These are phyloP conservation scores for Psophia crepitans DNA, from an alignment of 2,113 vertebrate species.

Conservation along the genomic window DNA sequence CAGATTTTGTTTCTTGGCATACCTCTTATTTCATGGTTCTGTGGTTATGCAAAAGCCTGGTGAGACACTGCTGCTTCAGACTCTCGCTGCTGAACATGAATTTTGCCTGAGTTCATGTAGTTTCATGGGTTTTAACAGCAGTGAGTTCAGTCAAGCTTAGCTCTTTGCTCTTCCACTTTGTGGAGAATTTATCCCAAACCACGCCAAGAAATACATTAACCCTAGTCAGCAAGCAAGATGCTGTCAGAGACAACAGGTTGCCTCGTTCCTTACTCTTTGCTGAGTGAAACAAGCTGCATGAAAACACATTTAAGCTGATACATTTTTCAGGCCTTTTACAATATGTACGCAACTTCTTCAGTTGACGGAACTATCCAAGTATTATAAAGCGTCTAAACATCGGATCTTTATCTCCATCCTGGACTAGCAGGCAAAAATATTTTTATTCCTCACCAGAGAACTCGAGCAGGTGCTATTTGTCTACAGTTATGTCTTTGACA, in stretches of 20 bases:
- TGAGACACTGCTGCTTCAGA: not conserved
- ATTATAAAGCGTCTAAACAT: constrained; percentile 32
- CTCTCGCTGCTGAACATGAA: not conserved
- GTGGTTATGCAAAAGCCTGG: not conserved
- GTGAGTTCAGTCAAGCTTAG: not conserved
- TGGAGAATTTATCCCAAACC: constrained; percentile 20
- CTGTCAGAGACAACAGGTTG: not conserved
- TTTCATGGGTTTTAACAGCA: not conserved
- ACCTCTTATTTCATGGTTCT: not conserved
- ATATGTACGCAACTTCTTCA: not conserved
- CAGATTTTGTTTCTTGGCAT: constrained; percentile 17
- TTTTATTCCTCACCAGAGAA: constrained; percentile 19
- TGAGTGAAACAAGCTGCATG: not conserved
- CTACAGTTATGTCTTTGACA: not conserved
- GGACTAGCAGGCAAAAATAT: constrained; percentile 10
- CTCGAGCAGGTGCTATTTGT: not conserved
- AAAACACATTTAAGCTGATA: constrained; percentile 20
- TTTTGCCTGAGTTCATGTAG: not conserved
- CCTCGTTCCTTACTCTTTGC: constrained; percentile 1
- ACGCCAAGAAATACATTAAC: not conserved
- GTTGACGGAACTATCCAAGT: constrained; percentile 28
- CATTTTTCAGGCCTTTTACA: constrained; percentile 38
- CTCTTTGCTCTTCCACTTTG: not conserved
- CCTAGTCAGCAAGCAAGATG: not conserved
- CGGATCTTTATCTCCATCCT: constrained; percentile 31